These are phyloP conservation scores for Euwallacea fornicatus DNA, from an alignment of 1,140 invertebrate species.

Conservation along the genomic window DNA sequence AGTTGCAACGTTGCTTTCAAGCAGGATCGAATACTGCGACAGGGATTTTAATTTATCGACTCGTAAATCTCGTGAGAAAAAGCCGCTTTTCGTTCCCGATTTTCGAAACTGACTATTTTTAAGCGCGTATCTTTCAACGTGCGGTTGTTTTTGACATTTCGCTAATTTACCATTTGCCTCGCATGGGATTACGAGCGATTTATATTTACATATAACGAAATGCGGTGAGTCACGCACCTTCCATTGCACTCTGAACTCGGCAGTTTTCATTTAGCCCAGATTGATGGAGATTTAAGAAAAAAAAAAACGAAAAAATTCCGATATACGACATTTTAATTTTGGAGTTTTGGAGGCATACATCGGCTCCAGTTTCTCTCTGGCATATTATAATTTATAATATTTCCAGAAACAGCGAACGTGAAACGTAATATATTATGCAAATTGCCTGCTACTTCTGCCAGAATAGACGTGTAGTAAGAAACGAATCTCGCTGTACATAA, in stretches of 20 bases:
- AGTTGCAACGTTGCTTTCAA: too few relatives aligned
- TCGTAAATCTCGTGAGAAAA: not conserved
- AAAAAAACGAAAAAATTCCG: not conserved
- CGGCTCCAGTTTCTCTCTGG: not conserved
- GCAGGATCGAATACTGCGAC: too few relatives aligned
- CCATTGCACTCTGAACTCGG: too few relatives aligned
- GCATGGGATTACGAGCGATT: constrained; percentile 5
- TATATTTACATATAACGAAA: too few relatives aligned
- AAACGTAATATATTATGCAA: not conserved
- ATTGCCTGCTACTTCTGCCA: not conserved
- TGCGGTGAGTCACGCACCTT: too few relatives aligned
- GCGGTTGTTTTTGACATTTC: constrained; percentile 12
- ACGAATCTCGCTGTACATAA: too few relatives aligned
- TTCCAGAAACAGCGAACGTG: not conserved
- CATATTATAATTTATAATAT: constrained; percentile 6
- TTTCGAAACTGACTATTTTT: constrained; percentile 13
- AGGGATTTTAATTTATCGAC: not conserved
- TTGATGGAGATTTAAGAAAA: too few relatives aligned
- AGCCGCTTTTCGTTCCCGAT: not conserved
- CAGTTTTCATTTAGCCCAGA: too few relatives aligned
- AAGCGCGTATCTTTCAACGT: constrained; percentile 1
- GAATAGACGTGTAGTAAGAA: not conserved
- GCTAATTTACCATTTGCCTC: constrained; percentile 12
- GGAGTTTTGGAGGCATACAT: not conserved
- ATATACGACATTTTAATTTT: constrained; percentile 3